A percentile compares a stretch with the other conserved stretches of the same genome.
Conservation (phyloP, 1,140 invertebrate species). For the Pristionchus pacificus region DNA sequence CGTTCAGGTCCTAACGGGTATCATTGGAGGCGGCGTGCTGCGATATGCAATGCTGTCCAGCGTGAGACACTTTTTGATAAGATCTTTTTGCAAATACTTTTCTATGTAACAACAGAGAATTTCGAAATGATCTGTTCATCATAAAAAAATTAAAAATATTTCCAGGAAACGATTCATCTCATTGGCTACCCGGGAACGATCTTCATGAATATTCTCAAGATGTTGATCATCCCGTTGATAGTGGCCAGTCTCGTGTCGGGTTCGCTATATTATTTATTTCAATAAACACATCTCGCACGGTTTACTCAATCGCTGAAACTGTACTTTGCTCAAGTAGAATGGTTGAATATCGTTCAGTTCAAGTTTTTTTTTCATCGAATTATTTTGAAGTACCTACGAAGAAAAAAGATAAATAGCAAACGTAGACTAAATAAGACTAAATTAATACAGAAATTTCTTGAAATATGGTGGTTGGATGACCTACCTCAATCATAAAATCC, state of each 20-base stretch:
- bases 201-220: constrained; percentile 63
- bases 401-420: no score
- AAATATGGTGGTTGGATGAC: no score
- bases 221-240: constrained; percentile 63
- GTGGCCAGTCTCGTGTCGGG: constrained; percentile 60
- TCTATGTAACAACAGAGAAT: no score
- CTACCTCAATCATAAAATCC: not conserved
- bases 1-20: not conserved
- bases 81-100: not conserved
- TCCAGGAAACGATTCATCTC: constrained; percentile 11
- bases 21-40: not conserved
- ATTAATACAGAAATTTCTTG: no score
- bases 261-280: not conserved
- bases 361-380: no score
- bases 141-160: no score
- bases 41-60: not conserved
- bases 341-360: no score
- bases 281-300: not conserved
- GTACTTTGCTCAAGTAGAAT: no score
- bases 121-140: no score
- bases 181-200: constrained; percentile 62
- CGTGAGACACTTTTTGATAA: not conserved
- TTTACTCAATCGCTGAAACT: no score
- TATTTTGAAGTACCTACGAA: no score
- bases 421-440: no score